A percentile compares a stretch with the other conserved stretches of the same genome.
These are phyloP conservation scores for Spodoptera exigua DNA, from an alignment of 2,888 invertebrate species.

Conservation along the genomic window DNA sequence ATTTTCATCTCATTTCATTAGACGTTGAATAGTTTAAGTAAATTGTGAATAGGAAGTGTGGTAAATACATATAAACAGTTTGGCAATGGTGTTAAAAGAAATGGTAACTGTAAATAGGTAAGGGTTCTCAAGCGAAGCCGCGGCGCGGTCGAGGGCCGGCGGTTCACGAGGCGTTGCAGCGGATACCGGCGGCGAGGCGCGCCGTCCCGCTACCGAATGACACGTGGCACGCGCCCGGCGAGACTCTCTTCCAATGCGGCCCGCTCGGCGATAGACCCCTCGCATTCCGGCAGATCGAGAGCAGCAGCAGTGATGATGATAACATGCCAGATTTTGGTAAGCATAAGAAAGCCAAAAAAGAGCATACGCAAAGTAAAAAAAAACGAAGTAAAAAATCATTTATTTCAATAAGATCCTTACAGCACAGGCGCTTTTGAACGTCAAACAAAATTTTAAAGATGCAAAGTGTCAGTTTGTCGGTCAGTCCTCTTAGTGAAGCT, in stretches of 20 bases:
- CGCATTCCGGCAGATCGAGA: constrained; percentile 75
- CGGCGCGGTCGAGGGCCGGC: constrained; percentile 84
- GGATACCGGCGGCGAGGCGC: constrained; percentile 83
- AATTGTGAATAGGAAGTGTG: too few species aligned
- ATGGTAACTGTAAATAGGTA: constrained; percentile 57
- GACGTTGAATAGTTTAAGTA: not conserved
- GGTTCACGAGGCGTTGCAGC: constrained; percentile 89
- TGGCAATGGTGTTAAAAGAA: not conserved
- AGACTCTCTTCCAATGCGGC: constrained; percentile 82
- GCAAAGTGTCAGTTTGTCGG: too few species aligned
- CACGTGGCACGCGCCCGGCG: constrained; percentile 87
- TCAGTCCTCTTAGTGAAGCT: too few species aligned
- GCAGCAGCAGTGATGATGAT: constrained; percentile 85
- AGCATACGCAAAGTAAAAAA: too few species aligned
- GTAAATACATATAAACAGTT: too few species aligned
- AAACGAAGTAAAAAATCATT: too few species aligned
- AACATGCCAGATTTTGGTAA: constrained; percentile 84
- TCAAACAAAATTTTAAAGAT: too few species aligned
- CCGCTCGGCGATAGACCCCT: constrained; percentile 74
- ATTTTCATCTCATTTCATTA: not conserved
- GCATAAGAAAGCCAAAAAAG: too few species aligned
- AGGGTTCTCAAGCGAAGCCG: constrained; percentile 71
- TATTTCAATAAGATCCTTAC: too few species aligned
- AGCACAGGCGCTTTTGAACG: too few species aligned
- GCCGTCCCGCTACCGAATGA: constrained; percentile 74